Evolutionary conservation across 1,140 invertebrate species (phyloP).

Genomic region (Listronotus bonariensis): DNA sequence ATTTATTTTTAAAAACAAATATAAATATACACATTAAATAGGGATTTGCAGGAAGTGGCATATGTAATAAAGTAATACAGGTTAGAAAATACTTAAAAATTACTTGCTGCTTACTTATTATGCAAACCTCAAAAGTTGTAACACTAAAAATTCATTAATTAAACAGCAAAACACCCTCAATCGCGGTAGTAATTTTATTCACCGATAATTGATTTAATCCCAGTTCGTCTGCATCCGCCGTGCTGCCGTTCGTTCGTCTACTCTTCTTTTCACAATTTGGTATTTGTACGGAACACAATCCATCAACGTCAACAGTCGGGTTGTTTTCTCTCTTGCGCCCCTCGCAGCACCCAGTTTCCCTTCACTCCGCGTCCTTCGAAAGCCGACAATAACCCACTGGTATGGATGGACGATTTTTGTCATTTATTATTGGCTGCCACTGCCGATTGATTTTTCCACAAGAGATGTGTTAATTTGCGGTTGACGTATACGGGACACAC

Average conservation of each 20-base stretch:
- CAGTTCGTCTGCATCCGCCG: conserved; percentile 47
- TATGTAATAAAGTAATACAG: too few relatives aligned
- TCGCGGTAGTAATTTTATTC: conserved; percentile 34
- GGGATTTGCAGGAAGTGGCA: too few relatives aligned
- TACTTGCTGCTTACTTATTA: too few relatives aligned
- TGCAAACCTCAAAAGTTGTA: too few relatives aligned
- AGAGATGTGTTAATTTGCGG: conserved; percentile 53
- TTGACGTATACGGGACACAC: conserved; percentile 14
- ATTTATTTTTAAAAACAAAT: too few relatives aligned
- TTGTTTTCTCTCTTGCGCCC: conserved; percentile 53
- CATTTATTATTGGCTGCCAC: conserved; percentile 56
- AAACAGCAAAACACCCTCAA: conserved; percentile 20
- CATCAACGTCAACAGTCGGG: conserved; percentile 57
- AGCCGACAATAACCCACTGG: conserved; percentile 55
- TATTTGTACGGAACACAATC: conserved; percentile 57
- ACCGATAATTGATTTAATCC: conserved; percentile 53
- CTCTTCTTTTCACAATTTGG: conserved; percentile 58
- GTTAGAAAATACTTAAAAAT: too few relatives aligned
- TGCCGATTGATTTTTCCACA: conserved; percentile 54
- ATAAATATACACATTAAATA: too few relatives aligned
- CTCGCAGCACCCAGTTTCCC: conserved; percentile 34
- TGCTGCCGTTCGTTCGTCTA: conserved; percentile 50
- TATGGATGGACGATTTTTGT: conserved; percentile 58
- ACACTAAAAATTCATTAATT: conserved; percentile 25
- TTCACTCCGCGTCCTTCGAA: conserved; percentile 40